These are phyloP conservation scores for Exocentrus adspersus DNA, from an alignment of 2,888 invertebrate species.

Conservation along the genomic window DNA sequence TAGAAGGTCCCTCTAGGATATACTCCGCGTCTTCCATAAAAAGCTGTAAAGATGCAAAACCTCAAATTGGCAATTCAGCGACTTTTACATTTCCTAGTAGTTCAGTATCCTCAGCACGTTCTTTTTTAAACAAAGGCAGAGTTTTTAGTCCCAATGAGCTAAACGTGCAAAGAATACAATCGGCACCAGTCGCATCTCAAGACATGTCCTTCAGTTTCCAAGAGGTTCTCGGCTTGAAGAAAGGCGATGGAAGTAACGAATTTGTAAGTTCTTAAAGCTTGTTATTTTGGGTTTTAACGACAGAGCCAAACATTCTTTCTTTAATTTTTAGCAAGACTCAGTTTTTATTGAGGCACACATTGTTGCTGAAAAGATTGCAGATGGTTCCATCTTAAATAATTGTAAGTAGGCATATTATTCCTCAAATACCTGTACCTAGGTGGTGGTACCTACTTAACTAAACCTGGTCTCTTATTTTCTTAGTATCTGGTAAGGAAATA, in stretches of 20 bases:
- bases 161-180: conserved; percentile 5
- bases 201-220: conserved; percentile 16
- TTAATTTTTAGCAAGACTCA: conserved; percentile 40
- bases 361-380: conserved; percentile 37
- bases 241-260: conserved; percentile 25
- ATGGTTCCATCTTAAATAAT: conserved; percentile 39
- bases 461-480: too few species aligned
- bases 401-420: too few species aligned
- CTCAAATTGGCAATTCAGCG: conserved; percentile 24
- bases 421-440: too few species aligned
- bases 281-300: background rate
- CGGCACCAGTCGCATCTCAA: background rate
- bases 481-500: conserved; percentile 15
- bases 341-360: conserved; percentile 40
- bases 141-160: conserved; percentile 19
- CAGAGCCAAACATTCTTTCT: background rate
- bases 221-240: conserved; percentile 27
- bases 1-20: conserved; percentile 45
- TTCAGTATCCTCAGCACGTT: conserved; percentile 3
- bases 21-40: conserved; percentile 31
- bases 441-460: too few species aligned
- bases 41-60: conserved; percentile 18
- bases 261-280: conserved; percentile 33
- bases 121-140: conserved; percentile 11
- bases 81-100: background rate